Evolutionary conservation across 2,113 vertebrate genomes (phyloP), one percentile per base, ranked within the genome.

Genomic region (Danionella cerebrum): DNA sequence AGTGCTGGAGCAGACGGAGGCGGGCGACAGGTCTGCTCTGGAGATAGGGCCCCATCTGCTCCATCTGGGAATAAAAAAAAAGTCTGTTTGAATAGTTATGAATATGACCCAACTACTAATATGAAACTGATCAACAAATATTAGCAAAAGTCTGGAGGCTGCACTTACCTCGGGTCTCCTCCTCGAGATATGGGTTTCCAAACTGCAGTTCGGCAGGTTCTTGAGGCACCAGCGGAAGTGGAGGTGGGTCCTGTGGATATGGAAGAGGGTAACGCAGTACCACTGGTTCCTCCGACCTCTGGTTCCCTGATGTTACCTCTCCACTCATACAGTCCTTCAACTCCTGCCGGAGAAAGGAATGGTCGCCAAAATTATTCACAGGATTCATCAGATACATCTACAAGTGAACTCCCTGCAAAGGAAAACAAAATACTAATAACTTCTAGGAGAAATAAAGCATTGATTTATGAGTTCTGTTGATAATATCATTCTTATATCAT

Each of bases 121-220:
- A n/a, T n/a, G n/a, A n/a, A n/a, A n/a, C n/a, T n/a, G n/a, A n/a
- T n/a, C n/a, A n/a, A n/a, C n/a, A n/a, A n/a, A n/a, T n/a, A n/a
- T n/a, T n/a, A n/a, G n/a, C n/a, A n/a, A n/a, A n/a, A n/a, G n/a
- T n/a, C n/a, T n/a, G 11, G n/a, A n/a, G 9, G 3, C 1, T 11
- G 35, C 12, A 33, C 55, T 19, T 44, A 75, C 73, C 73, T 1
- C 68, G 73, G 1, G 57, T 63, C 41, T 71, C 12, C 11, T 54
- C 33, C 3, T 67, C 63, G 70, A 87, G 86, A 51, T 98, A 98
- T 10, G 95, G 96, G 67, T 98, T 97, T 74, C 95, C 94, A 39
- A 85, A 97, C 1, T 95, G 94, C 79, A 98, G 76, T 75, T 93
- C 88, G 6, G 93, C 93, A 0, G 92, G 87, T 55, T 89, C 81